Conservation (phyloP, 2,888 invertebrate genomes). For the Cremastobaeus sp. region DNA sequence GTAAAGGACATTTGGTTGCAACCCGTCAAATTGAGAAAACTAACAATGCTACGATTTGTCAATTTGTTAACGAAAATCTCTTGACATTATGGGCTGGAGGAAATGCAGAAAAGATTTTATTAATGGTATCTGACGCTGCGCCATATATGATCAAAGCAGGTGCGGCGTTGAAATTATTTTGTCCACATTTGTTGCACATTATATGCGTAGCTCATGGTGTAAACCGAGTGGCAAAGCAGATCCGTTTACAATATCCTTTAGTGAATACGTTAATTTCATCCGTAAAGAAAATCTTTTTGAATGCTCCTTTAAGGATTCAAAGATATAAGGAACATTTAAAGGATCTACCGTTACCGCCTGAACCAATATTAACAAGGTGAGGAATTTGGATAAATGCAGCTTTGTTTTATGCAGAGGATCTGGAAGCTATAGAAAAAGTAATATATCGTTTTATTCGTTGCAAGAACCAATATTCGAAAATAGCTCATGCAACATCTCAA, state of each 20-base stretch:
- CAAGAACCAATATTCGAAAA: too few relatives aligned
- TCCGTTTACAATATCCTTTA: not conserved
- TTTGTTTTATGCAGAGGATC: slow-evolving; percentile 9
- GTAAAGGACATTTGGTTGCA: slow-evolving; percentile 26
- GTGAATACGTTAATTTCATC: slow-evolving; percentile 9
- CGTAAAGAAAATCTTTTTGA: slow-evolving; percentile 9
- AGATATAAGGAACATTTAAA: not conserved
- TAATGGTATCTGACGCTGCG: slow-evolving; percentile 15
- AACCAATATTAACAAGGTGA: slow-evolving; percentile 17
- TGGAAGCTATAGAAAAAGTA: not conserved
- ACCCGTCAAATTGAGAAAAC: slow-evolving; percentile 33
- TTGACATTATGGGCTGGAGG: slow-evolving; percentile 26
- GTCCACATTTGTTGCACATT: not conserved
- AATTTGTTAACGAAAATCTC: slow-evolving; percentile 33
- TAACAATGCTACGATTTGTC: slow-evolving; percentile 35
- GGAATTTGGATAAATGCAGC: slow-evolving; percentile 10
- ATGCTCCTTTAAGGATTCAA: slow-evolving; percentile 8
- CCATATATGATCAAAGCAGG: slow-evolving; percentile 22
- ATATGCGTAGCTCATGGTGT: slow-evolving; percentile 6
- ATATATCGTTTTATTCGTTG: too few relatives aligned
- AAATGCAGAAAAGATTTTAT: slow-evolving; percentile 15
- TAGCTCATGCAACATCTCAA: too few relatives aligned
- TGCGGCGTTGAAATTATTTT: slow-evolving; percentile 7
- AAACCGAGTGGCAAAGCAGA: slow-evolving; percentile 1
- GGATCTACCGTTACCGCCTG: slow-evolving; percentile 5